These are phyloP conservation scores for Phthorimaea operculella DNA, from an alignment of 1,140 invertebrate species.

Conservation along the genomic window DNA sequence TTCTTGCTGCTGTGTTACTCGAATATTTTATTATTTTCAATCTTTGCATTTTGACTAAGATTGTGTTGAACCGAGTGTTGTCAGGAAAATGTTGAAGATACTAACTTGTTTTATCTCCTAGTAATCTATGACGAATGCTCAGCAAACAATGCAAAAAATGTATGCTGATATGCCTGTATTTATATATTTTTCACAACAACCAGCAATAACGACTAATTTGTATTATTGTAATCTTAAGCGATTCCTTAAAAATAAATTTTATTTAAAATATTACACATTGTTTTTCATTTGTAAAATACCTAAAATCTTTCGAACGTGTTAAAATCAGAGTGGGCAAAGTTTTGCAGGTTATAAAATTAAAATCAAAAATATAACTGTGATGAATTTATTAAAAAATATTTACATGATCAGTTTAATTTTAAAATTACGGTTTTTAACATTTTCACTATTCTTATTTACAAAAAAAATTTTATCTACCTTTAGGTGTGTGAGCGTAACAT, in stretches of 20 bases:
- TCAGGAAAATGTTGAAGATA: no score
- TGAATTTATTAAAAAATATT: constrained; percentile 1
- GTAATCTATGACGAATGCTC: not conserved
- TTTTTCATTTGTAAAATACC: not conserved
- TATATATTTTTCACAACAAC: constrained; percentile 1
- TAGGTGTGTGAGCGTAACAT: no score
- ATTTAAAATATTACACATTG: not conserved
- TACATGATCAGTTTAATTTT: not conserved
- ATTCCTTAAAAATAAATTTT: constrained; percentile 4
- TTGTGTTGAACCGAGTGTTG: no score
- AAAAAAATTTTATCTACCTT: no score
- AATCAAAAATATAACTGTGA: not conserved
- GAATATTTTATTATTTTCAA: no score
- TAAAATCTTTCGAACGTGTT: no score
- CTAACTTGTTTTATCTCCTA: not conserved
- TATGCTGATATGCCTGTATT: constrained; percentile 2
- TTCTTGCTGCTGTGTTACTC: no score
- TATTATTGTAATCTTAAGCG: not conserved
- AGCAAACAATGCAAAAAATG: not conserved
- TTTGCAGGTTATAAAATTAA: no score
- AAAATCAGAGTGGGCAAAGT: no score
- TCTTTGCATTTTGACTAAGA: no score
- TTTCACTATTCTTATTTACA: no score
- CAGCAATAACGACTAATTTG: not conserved
- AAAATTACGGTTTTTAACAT: no score